Evolutionary conservation across 2,797 vertebrate genomes (phyloP).

Genomic region (Catamblyrhynchus diadema): DNA sequence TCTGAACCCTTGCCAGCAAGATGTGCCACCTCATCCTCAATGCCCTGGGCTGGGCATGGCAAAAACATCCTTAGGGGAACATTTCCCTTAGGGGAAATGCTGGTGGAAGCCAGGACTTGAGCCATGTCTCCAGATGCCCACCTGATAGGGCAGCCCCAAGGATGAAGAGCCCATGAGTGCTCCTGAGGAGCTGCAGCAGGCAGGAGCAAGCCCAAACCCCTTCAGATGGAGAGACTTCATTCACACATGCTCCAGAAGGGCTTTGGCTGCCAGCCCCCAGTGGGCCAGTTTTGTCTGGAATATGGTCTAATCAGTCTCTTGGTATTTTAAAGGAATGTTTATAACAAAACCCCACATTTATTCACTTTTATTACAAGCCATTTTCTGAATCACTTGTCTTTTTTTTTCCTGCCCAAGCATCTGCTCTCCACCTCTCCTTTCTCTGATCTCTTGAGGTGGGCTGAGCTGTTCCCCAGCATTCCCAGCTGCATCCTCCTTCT

Average conservation of each 20-base stretch:
- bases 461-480: not conserved
- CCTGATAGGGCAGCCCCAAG: fast-evolving
- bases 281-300: conserved; percentile 25
- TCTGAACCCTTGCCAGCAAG: not conserved
- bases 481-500: not conserved
- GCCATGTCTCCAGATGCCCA: fast-evolving
- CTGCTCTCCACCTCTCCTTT: conserved; percentile 4
- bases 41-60: not conserved
- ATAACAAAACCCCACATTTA: not conserved
- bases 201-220: not conserved
- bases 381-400: conserved; percentile 34
- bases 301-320: not conserved
- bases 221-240: not conserved
- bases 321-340: conserved; percentile 33
- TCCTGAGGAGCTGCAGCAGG: not conserved
- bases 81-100: not conserved
- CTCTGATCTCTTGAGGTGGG: not conserved
- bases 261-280: not conserved
- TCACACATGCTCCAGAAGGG: not conserved
- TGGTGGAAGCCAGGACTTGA: not conserved
- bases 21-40: not conserved
- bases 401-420: not conserved
- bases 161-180: not conserved
- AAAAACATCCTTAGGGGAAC: not conserved
- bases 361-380: not conserved